Percentiles rank a stretch among this genome's conserved stretches.
These are phyloP conservation scores for Ramphastos sulfuratus DNA, from an alignment of 2,113 vertebrate species.

Conservation along the genomic window DNA sequence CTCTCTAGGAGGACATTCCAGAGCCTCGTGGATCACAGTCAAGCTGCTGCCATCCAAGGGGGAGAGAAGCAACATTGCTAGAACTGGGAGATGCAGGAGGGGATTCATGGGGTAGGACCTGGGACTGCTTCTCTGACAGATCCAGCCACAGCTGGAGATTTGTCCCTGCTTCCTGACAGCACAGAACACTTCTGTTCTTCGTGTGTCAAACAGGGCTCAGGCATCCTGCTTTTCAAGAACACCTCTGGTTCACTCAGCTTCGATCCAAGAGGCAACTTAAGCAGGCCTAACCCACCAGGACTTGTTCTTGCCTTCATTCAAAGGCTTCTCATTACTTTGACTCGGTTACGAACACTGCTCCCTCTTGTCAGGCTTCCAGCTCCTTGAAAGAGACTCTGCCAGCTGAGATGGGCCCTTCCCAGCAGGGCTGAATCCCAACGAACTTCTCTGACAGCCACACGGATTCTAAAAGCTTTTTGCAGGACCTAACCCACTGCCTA, in stretches of 20 bases:
- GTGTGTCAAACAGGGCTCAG: background rate
- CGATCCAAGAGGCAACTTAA: slow-evolving; percentile 56
- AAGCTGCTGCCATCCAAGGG: background rate
- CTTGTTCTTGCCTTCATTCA: slow-evolving; percentile 27
- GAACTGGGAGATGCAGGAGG: slow-evolving; percentile 5
- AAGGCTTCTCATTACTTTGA: slow-evolving; percentile 27
- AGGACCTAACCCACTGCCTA: background rate
- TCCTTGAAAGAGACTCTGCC: slow-evolving; percentile 6
- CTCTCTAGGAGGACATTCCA: slow-evolving; percentile 20
- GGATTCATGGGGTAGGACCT: slow-evolving; percentile 36
- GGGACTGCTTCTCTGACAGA: slow-evolving; percentile 39
- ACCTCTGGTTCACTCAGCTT: background rate
- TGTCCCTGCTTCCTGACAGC: slow-evolving; percentile 16
- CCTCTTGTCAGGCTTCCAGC: slow-evolving; percentile 13
- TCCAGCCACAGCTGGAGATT: background rate
- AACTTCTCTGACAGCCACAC: background rate
- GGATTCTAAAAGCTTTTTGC: background rate
- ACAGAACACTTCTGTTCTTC: slow-evolving; percentile 8
- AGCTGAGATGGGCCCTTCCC: slow-evolving; percentile 12
- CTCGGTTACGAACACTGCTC: slow-evolving; percentile 15
- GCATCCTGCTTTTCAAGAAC: slow-evolving; percentile 1
- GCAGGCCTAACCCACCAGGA: slow-evolving; percentile 6
- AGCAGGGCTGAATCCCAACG: background rate
- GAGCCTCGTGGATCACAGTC: slow-evolving; percentile 29
- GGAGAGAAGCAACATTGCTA: slow-evolving; percentile 4